These are phyloP conservation scores for Caenorhabditis imperialis DNA, from an alignment of 2,888 invertebrate genomes.

Conservation along the genomic window DNA sequence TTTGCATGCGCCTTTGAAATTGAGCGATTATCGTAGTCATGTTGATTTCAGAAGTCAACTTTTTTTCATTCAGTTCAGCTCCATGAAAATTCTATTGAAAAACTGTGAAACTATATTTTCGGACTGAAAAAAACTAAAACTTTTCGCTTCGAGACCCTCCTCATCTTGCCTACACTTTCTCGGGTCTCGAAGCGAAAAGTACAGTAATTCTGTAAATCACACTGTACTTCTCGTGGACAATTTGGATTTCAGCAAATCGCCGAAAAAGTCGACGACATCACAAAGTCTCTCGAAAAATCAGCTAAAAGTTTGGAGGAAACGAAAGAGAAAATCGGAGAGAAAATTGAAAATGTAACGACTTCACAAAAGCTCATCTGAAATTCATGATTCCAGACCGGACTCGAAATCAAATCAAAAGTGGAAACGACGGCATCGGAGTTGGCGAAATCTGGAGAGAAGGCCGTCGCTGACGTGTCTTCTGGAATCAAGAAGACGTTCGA, in stretches of 20 bases:
- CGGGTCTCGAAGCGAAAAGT: no score
- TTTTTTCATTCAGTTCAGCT: no score
- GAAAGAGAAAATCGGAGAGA: constrained; percentile 4
- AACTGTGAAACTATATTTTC: no score
- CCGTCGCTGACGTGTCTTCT: constrained; percentile 2
- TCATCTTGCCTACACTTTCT: no score
- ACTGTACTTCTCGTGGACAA: no score
- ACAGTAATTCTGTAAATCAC: no score
- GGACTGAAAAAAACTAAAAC: no score
- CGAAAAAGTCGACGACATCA: constrained; percentile 37
- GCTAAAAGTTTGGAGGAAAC: constrained; percentile 30
- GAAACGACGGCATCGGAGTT: constrained; percentile 2
- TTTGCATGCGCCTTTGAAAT: no score
- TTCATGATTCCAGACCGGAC: constrained; percentile 8
- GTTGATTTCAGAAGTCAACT: no score
- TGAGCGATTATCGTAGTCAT: no score
- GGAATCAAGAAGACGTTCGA: constrained; percentile 21
- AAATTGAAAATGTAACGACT: constrained; percentile 16
- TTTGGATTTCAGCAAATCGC: constrained; percentile 34
- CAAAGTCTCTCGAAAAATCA: constrained; percentile 34
- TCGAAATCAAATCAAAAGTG: constrained; percentile 8
- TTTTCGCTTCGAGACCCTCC: no score
- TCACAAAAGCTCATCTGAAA: not conserved
- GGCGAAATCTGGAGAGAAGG: constrained; percentile 25
- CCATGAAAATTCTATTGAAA: no score